Conservation (phyloP, 2,888 invertebrate species). For the Epistrophe grossulariae region DNA sequence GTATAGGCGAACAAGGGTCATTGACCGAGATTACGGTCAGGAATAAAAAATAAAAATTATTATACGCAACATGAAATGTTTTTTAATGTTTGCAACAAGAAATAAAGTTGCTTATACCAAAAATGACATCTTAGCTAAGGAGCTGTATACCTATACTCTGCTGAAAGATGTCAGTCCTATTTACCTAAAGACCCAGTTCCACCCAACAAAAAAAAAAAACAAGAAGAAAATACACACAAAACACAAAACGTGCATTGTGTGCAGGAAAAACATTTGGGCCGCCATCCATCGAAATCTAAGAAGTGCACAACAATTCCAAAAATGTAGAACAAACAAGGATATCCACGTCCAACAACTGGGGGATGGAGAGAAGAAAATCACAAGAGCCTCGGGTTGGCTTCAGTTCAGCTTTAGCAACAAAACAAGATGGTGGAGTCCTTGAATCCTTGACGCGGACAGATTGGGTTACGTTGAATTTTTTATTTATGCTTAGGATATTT, state of each 20-base stretch:
- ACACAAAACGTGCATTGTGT: constrained; percentile 51
- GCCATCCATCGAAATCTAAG: constrained; percentile 45
- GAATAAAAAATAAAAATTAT: constrained; percentile 6
- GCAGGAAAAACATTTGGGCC: constrained; percentile 47
- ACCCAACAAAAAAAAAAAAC: neutral
- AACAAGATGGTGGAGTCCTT: constrained; percentile 57
- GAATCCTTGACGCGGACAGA: constrained; percentile 69
- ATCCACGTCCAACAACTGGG: constrained; percentile 3
- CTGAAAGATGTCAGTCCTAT: constrained; percentile 63
- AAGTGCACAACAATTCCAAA: constrained; percentile 36
- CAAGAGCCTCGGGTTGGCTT: constrained; percentile 23
- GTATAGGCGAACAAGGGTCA: neutral
- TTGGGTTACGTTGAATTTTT: constrained; percentile 60
- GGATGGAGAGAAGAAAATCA: constrained; percentile 31
- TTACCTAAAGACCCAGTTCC: constrained; percentile 72
- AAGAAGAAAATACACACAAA: neutral
- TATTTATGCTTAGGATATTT: constrained; percentile 51
- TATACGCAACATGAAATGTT: constrained; percentile 47
- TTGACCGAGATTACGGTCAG: constrained; percentile 47
- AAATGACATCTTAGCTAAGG: constrained; percentile 46
- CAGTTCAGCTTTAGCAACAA: constrained; percentile 9
- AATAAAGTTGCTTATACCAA: constrained; percentile 16
- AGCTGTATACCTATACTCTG: constrained; percentile 13
- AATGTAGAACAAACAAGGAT: constrained; percentile 53
- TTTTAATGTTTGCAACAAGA: constrained; percentile 25